phyloP scores from a whole-genome alignment of 2,113 vertebrate species.

The Mungos mungo region DNA sequence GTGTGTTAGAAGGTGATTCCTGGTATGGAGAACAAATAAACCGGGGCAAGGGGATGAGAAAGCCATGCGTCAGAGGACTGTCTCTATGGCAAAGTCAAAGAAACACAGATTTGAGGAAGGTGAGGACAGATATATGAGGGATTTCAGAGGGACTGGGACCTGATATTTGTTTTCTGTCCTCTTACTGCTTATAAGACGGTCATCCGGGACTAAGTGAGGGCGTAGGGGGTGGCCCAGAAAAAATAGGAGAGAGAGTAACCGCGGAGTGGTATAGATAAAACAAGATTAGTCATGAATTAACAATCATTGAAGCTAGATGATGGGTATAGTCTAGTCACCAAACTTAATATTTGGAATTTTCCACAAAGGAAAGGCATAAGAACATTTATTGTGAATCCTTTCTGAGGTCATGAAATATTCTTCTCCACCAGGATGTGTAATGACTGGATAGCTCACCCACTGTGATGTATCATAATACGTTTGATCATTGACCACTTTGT shows the following conservation, averaged over 20 bases:
- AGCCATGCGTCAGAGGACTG: background rate
- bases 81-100: background rate
- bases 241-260: background rate
- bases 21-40: background rate
- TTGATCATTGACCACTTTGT: background rate
- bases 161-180: background rate
- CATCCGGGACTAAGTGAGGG: background rate
- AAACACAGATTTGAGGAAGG: background rate
- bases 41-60: too few relatives aligned
- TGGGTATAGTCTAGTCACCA: background rate
- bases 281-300: background rate
- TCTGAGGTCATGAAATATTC: background rate
- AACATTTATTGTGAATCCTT: constrained; percentile 8
- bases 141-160: background rate
- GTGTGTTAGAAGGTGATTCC: background rate
- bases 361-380: background rate
- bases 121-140: background rate
- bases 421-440: background rate
- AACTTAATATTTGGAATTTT: background rate
- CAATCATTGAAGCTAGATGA: background rate
- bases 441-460: background rate
- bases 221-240: background rate
- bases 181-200: background rate
- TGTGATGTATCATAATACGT: background rate
- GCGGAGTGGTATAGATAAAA: background rate